Evolutionary conservation across 2,888 invertebrate species (phyloP).

Genomic region (Eupithecia vulgata): DNA sequence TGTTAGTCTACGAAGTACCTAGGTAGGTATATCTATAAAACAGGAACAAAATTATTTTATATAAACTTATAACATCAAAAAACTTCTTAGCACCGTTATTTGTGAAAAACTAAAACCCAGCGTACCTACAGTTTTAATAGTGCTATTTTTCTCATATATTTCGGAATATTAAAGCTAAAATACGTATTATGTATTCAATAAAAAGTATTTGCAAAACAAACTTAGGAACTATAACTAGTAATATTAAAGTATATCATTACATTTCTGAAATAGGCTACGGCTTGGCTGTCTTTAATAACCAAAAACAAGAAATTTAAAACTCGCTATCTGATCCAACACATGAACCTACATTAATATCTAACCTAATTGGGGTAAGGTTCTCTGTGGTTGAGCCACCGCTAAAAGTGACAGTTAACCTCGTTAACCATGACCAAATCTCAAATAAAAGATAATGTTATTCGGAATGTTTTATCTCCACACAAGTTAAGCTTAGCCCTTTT

Average conservation of each 20-base stretch:
- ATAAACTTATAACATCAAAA: background rate
- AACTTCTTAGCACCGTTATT: conserved; percentile 17
- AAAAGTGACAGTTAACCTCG: conserved; percentile 2
- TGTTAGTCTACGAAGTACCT: background rate
- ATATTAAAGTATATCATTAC: background rate
- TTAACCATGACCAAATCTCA: conserved; percentile 11
- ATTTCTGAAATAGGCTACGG: background rate
- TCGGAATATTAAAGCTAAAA: background rate
- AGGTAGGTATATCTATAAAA: background rate
- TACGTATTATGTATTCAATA: background rate
- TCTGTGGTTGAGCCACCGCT: conserved; percentile 26
- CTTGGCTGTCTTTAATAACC: background rate
- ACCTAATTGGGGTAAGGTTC: conserved; percentile 22
- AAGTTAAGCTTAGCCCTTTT: background rate
- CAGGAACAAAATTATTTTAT: conserved; percentile 17
- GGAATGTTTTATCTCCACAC: background rate
- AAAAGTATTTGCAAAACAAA: background rate
- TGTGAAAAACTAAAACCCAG: conserved; percentile 2
- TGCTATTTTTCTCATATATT: background rate
- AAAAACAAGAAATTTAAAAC: background rate
- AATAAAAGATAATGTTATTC: background rate
- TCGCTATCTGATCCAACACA: background rate
- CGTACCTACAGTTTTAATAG: background rate
- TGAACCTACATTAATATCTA: conserved; percentile 7
- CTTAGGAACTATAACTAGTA: background rate